Percentiles rank a stretch among this genome's conserved stretches.
phyloP scores from a whole-genome alignment of 2,113 vertebrate species.

The Pica pica region DNA sequence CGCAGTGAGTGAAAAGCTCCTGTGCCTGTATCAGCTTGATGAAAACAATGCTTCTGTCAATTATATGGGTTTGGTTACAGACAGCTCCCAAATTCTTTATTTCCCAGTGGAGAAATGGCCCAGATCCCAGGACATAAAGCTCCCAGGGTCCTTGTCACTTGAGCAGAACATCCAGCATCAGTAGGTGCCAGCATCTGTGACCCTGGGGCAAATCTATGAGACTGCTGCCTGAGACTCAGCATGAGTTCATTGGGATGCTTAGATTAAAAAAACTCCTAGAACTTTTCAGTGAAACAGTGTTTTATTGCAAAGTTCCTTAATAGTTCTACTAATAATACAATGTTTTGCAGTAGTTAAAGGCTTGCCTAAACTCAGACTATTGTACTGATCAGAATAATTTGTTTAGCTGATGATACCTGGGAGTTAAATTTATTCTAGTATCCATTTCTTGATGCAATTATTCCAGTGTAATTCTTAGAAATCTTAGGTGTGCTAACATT shows the following conservation, averaged over 20 bases:
- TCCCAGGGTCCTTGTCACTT: not conserved
- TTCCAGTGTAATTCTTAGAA: not conserved
- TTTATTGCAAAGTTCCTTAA: not conserved
- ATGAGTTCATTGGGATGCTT: not conserved
- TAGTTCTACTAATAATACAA: not conserved
- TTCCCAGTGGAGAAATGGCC: constrained; percentile 26
- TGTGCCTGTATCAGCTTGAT: not conserved
- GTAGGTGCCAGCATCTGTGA: not conserved
- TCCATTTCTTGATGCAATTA: not conserved
- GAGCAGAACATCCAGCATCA: not conserved
- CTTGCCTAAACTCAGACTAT: not conserved
- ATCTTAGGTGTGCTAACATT: not conserved
- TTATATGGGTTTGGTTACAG: not conserved
- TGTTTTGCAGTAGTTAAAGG: not conserved
- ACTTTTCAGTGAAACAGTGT: not conserved
- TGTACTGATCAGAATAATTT: not conserved
- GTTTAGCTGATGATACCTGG: not conserved
- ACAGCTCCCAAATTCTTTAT: not conserved
- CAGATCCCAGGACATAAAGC: not conserved
- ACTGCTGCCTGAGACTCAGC: not conserved
- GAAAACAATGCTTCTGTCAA: not conserved
- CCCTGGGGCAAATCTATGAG: not conserved
- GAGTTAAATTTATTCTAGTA: not conserved
- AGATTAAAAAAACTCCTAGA: not conserved
- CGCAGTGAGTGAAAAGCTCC: not conserved